Base-by-base conservation (phyloP, 2,888 invertebrate species). In the Ochlodes sylvanus region DNA sequence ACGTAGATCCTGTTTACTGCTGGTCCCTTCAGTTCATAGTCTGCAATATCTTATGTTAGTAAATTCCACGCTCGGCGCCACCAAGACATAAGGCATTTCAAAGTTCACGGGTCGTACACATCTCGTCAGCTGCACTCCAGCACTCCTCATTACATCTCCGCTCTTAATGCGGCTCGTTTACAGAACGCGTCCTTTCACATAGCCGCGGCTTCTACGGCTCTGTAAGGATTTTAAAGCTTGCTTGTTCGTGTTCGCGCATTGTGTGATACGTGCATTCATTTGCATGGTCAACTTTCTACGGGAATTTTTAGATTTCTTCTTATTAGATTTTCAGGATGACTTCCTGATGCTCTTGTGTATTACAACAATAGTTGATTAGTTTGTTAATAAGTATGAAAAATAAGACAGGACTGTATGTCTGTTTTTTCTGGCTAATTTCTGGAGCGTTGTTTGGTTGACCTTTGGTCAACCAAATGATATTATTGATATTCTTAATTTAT, bases 101-200 rank as follows among this genome's bases (percentile, higher is more conserved):
- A 52, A 52, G 17, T 50, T 19, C 50, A 27, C 21, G 6, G 7
- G 21, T 52, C 52, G 27, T 52, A 52, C 1, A 52, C 14, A 27
- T 12, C 52, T 52, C 27, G 52, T 52, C 52, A 14, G 52, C 52
- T 52, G 52, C 21, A 52, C 52, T 52, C 47, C 47, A 47, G 47
- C 47, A 17, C 15, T 47, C n/a, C 21, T 52, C 27, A 27, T 21
- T 27, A 52, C 52, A 52, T 52, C 52, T 52, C 21, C 21, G 21
- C 27, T 52, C 52, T 14, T 52, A 52, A 52, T 52, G 27, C 52
- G 14, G 21, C 52, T 52, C 52, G 52, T 52, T 52, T 27, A 14
- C 52, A 52, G 21, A 52, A 6, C 27, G 14, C 52, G 14, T 21
- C 21, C 27, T 6, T 52, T 21, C 52, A 21, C 52, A 27, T 52